Evolutionary conservation across 2,797 vertebrate species (phyloP).

Genomic region (Cyprinella venusta): DNA sequence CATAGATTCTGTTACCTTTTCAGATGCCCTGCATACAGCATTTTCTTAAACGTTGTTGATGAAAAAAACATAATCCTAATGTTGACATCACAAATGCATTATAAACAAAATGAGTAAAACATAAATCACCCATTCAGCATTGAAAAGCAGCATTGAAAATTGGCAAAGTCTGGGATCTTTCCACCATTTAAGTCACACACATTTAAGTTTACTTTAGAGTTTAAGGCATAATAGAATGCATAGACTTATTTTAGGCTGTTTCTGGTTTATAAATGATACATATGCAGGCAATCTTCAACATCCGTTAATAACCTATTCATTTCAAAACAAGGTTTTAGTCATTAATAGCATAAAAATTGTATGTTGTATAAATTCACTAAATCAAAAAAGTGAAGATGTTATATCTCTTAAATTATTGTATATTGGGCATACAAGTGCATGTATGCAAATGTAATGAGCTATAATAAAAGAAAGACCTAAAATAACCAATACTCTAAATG

Average conservation of each 20-base stretch:
- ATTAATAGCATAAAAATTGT: neutral
- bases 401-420: neutral
- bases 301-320: neutral
- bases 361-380: conserved; percentile 27
- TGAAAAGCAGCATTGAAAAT: conserved; percentile 62
- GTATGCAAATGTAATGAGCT: conserved; percentile 7
- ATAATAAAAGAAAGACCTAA: conserved; percentile 7
- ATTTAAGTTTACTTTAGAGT: conserved; percentile 26
- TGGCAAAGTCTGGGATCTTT: conserved; percentile 32
- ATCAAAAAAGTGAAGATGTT: conserved; percentile 13
- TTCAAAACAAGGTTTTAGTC: conserved; percentile 24
- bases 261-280: neutral
- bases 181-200: neutral
- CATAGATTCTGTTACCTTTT: conserved; percentile 35
- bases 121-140: conserved; percentile 65
- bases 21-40: neutral
- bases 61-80: conserved; percentile 57
- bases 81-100: conserved; percentile 49
- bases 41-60: conserved; percentile 27
- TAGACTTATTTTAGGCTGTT: conserved; percentile 52
- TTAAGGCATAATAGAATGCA: conserved; percentile 56
- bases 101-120: conserved; percentile 51
- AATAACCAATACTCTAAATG: neutral
- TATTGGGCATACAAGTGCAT: neutral
- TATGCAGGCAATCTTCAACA: conserved; percentile 1